Evolutionary conservation across 1,140 invertebrate species (phyloP), one percentile per base, ranked within the genome.

Genomic region (Sycobia sp.): DNA sequence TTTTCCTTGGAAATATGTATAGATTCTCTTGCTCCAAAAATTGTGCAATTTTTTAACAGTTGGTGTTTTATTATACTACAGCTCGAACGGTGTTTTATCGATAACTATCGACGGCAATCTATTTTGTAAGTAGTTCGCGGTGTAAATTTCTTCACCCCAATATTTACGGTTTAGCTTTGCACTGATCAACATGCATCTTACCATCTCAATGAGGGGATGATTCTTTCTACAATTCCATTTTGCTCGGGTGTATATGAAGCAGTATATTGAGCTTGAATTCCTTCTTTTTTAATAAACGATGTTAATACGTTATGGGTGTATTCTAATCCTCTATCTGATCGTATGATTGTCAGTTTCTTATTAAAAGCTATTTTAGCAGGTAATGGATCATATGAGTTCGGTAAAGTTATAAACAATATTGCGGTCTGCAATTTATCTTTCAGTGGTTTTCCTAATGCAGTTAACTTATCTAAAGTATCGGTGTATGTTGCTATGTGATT

Each of bases 71-170:
- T 23, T 36, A 46, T 29, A 51, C 55, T 60, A 66, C n/a, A 65
- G 1, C 57, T 71, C 63, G 29, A 34, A 59, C 18, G 70, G 72
- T 13, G 64, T 72, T 14, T 55, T 61, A 25, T 50, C 39, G 13
- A 29, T 44, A 29, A 58, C 10, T 34, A n/a, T 63, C 25, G 51
- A 29, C 2, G 60, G 60, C 9, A 54, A 38, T 47, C 43, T 22
- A 57, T 82, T 83, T 47, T 70, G 67, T 1, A 81, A 57, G 63
- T 80, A 77, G 22, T 66, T 69, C 8, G 75, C 75, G 3, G 76
- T 80, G 13, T 65, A 43, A 14, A 77, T 59, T 13, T 79, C 77
- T 67, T 83, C 80, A 11, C 68, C 78, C 81, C 80, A 83, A 60
- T 71, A 78, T 11, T 53, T 56, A 57, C 54, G 23, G 23, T 47